These are phyloP conservation scores for Idaea dimidiata DNA, from an alignment of 2,888 invertebrate species.

Conservation along the genomic window DNA sequence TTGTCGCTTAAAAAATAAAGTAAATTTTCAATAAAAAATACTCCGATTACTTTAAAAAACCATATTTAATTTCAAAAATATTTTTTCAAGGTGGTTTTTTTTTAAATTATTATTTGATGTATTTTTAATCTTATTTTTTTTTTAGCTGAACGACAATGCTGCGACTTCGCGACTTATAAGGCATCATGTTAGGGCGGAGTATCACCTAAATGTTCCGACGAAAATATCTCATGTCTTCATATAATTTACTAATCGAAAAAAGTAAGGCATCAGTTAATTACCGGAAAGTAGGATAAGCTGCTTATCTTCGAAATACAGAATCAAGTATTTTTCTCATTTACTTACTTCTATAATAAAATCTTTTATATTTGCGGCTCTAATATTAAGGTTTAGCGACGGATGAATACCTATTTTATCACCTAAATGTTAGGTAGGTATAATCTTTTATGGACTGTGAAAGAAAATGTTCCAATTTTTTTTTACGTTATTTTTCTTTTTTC, in stretches of 20 bases:
- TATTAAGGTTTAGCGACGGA: not conserved
- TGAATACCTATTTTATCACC: not conserved
- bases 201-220: not conserved
- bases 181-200: no score
- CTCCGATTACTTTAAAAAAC: no score
- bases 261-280: conserved; percentile 2
- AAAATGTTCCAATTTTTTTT: not conserved
- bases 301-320: conserved; percentile 3
- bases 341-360: not conserved
- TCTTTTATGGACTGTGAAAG: conserved; percentile 1
- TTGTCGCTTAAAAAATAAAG: no score
- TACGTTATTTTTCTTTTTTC: not conserved
- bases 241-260: not conserved
- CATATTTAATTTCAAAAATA: no score
- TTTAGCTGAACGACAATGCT: no score
- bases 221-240: not conserved
- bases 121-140: no score
- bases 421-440: not conserved
- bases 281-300: conserved; percentile 3
- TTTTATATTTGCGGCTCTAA: not conserved
- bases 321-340: not conserved
- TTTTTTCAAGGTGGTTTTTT: no score
- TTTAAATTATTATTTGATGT: no score
- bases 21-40: no score
- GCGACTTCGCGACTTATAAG: no score